Evolutionary conservation across 64 coral and sea anemone genomes (phyloP).

Genomic region (Acropora tenuis): DNA sequence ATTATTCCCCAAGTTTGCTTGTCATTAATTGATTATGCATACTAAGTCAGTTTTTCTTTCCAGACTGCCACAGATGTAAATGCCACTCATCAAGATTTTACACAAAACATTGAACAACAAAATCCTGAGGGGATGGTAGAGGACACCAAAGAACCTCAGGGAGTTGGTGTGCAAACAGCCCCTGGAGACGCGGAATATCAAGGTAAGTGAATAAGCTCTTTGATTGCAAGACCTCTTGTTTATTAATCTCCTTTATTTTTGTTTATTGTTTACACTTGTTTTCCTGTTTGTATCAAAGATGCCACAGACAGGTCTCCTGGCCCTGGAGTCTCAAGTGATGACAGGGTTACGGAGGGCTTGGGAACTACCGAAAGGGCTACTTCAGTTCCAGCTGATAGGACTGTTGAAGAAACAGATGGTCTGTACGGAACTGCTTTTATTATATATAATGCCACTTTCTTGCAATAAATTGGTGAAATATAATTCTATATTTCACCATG

Average conservation of each 20-base stretch:
- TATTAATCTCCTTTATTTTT: not conserved
- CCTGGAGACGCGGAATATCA: not conserved
- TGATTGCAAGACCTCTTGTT: not conserved
- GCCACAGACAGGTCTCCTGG: conserved; percentile 3
- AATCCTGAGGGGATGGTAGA: conserved; percentile 37
- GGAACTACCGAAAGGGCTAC: conserved; percentile 22
- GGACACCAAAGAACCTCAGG: conserved; percentile 27
- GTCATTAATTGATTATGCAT: too few species aligned
- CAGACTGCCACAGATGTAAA: conserved; percentile 30
- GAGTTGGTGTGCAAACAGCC: not conserved
- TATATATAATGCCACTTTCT: not conserved
- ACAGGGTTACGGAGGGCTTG: conserved; percentile 48
- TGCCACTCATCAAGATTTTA: not conserved
- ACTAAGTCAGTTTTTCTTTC: not conserved
- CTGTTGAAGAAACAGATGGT: conserved; percentile 30
- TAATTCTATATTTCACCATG: too few species aligned
- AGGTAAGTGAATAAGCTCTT: not conserved
- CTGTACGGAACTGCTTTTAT: not conserved
- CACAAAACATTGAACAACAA: not conserved
- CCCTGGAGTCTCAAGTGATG: conserved; percentile 20
- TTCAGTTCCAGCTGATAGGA: not conserved
- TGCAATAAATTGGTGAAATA: not conserved
- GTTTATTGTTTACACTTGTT: not conserved
- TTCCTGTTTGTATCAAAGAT: not conserved
- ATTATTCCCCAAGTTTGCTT: too few species aligned